phyloP scores from a whole-genome alignment of 2,113 vertebrate genomes.

The Eptesicus fuscus region DNA sequence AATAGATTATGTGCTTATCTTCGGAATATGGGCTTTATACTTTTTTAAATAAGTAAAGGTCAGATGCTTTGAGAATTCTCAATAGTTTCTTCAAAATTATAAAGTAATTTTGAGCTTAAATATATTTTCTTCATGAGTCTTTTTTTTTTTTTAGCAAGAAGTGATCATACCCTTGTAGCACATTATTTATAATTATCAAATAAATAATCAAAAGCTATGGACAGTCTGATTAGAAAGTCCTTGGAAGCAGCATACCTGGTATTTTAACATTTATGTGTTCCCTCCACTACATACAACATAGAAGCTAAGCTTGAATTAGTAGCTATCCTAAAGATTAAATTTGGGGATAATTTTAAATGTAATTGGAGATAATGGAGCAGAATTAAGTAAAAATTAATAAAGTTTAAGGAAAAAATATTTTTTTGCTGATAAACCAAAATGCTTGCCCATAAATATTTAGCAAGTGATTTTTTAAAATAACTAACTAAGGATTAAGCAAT shows the following conservation, averaged over 20 bases:
- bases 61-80: background rate
- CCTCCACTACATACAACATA: background rate
- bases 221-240: background rate
- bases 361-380: background rate
- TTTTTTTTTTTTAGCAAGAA: background rate
- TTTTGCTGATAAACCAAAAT: slow-evolving; percentile 20
- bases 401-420: background rate
- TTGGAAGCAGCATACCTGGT: background rate
- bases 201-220: background rate
- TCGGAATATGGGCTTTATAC: background rate
- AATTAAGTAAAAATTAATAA: background rate
- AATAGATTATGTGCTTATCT: background rate
- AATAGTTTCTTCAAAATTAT: slow-evolving; percentile 26
- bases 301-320: background rate
- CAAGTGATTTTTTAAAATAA: background rate
- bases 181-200: background rate
- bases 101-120: background rate
- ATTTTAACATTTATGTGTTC: background rate
- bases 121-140: background rate
- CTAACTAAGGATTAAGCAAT: slow-evolving; percentile 3
- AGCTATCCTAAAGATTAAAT: background rate
- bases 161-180: background rate
- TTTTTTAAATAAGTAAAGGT: background rate
- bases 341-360: slow-evolving; percentile 22
- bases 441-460: background rate